Evolutionary conservation across 2,797 vertebrate species (phyloP), one percentile per base, ranked within the genome.

Genomic region (Stomatorhinus walkeri): DNA sequence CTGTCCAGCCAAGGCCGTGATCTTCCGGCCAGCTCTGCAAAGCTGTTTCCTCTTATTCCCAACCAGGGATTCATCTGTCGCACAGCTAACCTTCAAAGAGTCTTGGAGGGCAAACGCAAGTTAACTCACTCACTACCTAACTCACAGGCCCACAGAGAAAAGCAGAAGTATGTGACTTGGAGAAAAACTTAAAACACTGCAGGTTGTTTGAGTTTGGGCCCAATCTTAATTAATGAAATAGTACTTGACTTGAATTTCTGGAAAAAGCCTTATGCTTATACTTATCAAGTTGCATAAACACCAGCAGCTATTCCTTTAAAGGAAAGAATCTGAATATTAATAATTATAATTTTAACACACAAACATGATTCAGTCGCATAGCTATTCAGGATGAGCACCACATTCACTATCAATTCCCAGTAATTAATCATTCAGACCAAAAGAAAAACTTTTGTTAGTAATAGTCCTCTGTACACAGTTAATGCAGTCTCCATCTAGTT

Each of bases 21-120:
- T 88, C 16, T 91, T 85, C 24, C 87, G 88, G 76, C 19, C 8
- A 28, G 22, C 8, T 22, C 52, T 90, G 24, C 32, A 22, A 8
- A 40, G 79, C 16, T 46, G 2, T 43, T 89, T 90, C 89, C 88
- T 88, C 43, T 89, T 89, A 54, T 40, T 84, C 6, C 14, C n/a
- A 72, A 61, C 5, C 24, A 87, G 85, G 16, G 76, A 87, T 16
- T 54, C 89, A 8, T 91, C 89, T 86, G 14, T 89, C 6, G 87
- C 52, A 64, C 87, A 87, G 51, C 24, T 51, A 61, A 36, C 59
- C 14, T 72, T 90, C 61, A 36, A 40, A n/a, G 81, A 40, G 87
- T 2, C 91, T 92, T 28, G 43, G 32, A 79, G 59, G 64, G 9
- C 22, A 72, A 36, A 88, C 4, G 85, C 28, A 48, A 76, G 40